phyloP scores from a whole-genome alignment of 35 echinoderm and acorn worm species.

The Nesometra sesokonis region DNA sequence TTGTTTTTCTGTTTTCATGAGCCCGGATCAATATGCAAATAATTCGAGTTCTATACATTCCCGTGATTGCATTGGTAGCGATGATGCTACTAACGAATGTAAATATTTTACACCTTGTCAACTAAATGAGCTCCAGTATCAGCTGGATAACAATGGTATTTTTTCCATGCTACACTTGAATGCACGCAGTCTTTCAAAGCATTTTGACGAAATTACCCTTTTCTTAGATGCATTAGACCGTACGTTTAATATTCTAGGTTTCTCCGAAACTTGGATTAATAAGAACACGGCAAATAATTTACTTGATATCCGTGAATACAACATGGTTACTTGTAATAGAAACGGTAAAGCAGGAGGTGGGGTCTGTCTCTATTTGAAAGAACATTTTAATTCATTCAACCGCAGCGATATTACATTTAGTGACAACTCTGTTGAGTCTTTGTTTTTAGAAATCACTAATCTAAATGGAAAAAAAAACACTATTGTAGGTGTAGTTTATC shows the following conservation, averaged over 20 bases:
- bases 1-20: too few relatives aligned
- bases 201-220: conserved; percentile 13
- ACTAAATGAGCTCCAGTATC: not conserved
- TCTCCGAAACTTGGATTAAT: conserved; percentile 9
- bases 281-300: not conserved
- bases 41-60: too few relatives aligned
- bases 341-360: not conserved
- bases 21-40: too few relatives aligned
- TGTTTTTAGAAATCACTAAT: conserved; percentile 3
- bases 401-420: not conserved
- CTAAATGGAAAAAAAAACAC: not conserved
- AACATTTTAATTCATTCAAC: not conserved
- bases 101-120: not conserved
- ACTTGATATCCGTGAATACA: not conserved
- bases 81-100: not conserved
- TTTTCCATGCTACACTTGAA: conserved; percentile 14
- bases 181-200: conserved; percentile 15
- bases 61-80: too few relatives aligned
- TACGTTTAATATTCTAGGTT: conserved; percentile 4
- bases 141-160: not conserved
- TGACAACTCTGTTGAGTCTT: not conserved
- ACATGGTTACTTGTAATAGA: not conserved
- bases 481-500: not conserved
- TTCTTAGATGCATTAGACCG: not conserved
- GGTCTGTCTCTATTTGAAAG: not conserved